Conservation (phyloP, 64 coral and sea anemone genomes). For the Catalaphyllia jardinei region DNA sequence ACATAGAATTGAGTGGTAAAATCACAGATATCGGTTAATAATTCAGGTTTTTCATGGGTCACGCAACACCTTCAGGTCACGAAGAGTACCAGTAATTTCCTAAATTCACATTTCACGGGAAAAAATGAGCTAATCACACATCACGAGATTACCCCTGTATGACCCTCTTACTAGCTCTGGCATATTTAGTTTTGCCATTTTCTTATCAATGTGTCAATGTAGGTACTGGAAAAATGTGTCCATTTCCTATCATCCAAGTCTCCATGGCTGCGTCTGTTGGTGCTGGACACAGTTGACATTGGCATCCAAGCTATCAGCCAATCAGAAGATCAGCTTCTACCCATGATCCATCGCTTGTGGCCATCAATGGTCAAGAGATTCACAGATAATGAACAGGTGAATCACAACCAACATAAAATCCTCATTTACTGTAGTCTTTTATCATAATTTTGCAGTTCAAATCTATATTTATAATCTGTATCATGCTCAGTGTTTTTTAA, state of each 20-base stretch:
- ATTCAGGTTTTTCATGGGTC: no score
- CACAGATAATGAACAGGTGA: conserved; percentile 81
- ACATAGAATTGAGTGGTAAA: no score
- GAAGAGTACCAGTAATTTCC: no score
- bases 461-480: no score
- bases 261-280: conserved; percentile 62
- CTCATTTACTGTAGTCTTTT: neutral
- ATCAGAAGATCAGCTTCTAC: conserved; percentile 83
- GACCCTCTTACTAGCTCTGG: no score
- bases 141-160: no score
- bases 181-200: neutral
- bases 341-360: conserved; percentile 95
- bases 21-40: no score
- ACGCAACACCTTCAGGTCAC: no score
- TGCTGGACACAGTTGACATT: conserved; percentile 76
- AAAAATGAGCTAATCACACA: no score
- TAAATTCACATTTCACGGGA: no score
- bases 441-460: no score
- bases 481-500: no score
- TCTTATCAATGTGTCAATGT: neutral
- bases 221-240: conserved; percentile 94
- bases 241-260: conserved; percentile 93
- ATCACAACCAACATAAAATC: neutral
- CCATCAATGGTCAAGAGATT: conserved; percentile 78
- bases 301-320: conserved; percentile 65